Evolutionary conservation across 2,888 invertebrate genomes (phyloP), one percentile per base, ranked within the genome.

Genomic region (Choreutis nemorana): DNA sequence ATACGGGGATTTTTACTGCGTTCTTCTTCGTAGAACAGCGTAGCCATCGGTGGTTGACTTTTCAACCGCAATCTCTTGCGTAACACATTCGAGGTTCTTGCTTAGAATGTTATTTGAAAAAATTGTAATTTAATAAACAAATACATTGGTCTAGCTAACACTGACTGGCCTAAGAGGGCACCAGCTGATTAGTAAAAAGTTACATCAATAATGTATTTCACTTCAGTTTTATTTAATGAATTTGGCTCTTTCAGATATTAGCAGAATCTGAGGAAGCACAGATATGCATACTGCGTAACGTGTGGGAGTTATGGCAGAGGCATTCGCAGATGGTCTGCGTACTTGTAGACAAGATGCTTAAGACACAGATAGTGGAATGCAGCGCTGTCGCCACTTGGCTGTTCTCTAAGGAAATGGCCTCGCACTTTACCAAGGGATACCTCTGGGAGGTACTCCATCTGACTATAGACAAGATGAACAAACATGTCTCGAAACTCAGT

Each of bases 291-390:
- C 79, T 99, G 28, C 86, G 91, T 42, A 93, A 94, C 55, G 87
- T 97, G 55, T 96, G 90, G 79, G 94, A 95, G 54, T 79, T 97
- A n/a, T 99, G 98, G 98, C 87, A 87, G 51, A 85, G 90, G 40
- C 96, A 98, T 68, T 92, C 94, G 44, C 98, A 97, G 81, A 97
- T 98, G 94, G 88, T 99, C 83, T 89, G 91, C 37, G 94, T 98
- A 5, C 79, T 99, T 3, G 91, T 97, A 3, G 97, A 99, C 73
- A 98, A 99, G 75, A 86, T 99, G 82, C 81, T 99, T 22, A 97
- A 98, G 78, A 96, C 96, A 13, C 95, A 97, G 68, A 91, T 99
- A 30, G 91, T 99, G 29, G 96, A 97, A 61, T 97, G 97, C 61
- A 92, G 94, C 31, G 92, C 97, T 0, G 97, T 99, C 8, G 97